These are phyloP conservation scores for Archips crataeganus DNA, from an alignment of 2,888 invertebrate species.

Conservation along the genomic window DNA sequence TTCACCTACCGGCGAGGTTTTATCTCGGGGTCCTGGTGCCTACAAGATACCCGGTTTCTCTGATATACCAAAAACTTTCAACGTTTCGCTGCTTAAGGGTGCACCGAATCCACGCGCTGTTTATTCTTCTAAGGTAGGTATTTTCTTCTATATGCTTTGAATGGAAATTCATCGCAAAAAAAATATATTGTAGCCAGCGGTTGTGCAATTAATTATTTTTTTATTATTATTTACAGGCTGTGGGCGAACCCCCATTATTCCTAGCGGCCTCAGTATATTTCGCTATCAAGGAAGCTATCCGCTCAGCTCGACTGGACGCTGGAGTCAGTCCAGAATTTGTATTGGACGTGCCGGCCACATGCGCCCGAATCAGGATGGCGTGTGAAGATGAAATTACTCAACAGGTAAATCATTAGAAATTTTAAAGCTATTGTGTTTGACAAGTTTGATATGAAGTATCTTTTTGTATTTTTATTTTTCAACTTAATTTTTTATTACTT, in stretches of 20 bases:
- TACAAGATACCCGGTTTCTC: slow-evolving; percentile 95
- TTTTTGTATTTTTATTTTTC: no score
- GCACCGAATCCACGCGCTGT: slow-evolving; percentile 93
- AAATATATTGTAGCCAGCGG: no score
- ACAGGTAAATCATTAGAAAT: slow-evolving; percentile 82
- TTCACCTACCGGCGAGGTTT: slow-evolving; percentile 89
- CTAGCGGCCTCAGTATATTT: slow-evolving; percentile 94
- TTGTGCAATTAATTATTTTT: background rate
- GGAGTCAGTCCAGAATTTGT: slow-evolving; percentile 86
- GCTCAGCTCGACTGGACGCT: slow-evolving; percentile 90
- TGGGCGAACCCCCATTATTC: slow-evolving; percentile 98
- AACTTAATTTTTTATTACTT: no score
- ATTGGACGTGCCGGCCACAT: slow-evolving; percentile 94
- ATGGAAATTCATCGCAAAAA: no score
- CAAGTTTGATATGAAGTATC: no score
- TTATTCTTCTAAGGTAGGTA: slow-evolving; percentile 93
- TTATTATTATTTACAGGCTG: slow-evolving; percentile 87
- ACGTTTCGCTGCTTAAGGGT: slow-evolving; percentile 93
- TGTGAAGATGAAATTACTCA: slow-evolving; percentile 93
- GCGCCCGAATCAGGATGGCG: slow-evolving; percentile 94
- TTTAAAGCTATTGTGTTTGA: no score
- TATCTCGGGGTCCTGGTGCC: slow-evolving; percentile 92
- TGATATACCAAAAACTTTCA: slow-evolving; percentile 93
- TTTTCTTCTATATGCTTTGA: no score
- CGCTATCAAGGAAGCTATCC: slow-evolving; percentile 95